Conservation (phyloP, 2,113 vertebrate genomes). For the Spea bombifrons region DNA sequence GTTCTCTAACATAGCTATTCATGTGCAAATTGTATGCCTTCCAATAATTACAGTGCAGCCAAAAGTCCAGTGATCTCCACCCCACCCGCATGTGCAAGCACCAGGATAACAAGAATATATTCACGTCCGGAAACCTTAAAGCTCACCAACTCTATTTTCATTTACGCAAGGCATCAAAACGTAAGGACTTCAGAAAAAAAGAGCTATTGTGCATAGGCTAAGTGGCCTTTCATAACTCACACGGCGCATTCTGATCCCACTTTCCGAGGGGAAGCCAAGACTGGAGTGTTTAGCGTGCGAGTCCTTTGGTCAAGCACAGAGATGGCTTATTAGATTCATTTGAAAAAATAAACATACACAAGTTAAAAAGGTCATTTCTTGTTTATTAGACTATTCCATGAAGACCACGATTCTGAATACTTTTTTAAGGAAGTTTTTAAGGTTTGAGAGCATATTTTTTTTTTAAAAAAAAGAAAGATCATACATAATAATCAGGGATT, state of each 20-base stretch:
- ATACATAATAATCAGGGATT: no score
- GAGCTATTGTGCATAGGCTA: conserved; percentile 19
- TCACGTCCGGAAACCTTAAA: not conserved
- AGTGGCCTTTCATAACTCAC: conserved; percentile 12
- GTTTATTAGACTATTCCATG: not conserved
- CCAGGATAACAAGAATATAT: not conserved
- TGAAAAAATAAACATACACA: conserved; percentile 22
- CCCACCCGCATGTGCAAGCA: not conserved
- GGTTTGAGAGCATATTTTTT: no score
- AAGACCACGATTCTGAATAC: not conserved
- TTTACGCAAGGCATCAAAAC: conserved; percentile 3
- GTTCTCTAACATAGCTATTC: conserved; percentile 8
- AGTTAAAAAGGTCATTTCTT: conserved; percentile 8
- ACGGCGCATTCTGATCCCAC: not conserved
- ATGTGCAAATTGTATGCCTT: conserved; percentile 34
- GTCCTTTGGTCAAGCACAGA: conserved; percentile 31
- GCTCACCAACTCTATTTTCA: not conserved
- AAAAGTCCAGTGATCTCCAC: not conserved
- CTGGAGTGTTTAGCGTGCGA: conserved; percentile 10
- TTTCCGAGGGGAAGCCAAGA: conserved; percentile 8
- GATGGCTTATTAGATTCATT: conserved; percentile 4
- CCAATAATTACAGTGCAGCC: conserved; percentile 24
- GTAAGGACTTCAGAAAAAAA: not conserved
- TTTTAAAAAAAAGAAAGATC: no score
- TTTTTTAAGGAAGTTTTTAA: not conserved